Base-by-base conservation (phyloP, 2,797 vertebrate genomes). In the Sebastes ruberrimus region DNA sequence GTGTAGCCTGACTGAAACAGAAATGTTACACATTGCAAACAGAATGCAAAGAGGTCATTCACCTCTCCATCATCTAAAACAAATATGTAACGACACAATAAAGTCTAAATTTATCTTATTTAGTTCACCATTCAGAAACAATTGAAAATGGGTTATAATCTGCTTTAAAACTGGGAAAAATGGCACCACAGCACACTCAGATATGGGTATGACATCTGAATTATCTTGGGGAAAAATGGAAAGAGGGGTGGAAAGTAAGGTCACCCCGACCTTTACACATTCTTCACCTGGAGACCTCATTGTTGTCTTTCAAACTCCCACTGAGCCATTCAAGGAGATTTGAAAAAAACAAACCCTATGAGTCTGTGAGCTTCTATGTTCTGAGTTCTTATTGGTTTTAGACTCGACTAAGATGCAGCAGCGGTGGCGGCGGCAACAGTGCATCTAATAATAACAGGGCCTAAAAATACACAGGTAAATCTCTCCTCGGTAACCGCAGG, bases 391-490 rank as follows among this genome's bases (percentile, higher is more conserved):
- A 75, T 87, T 90, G 71, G 63, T 84, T 88, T 88, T 68, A 35
- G 27, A 68, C 46, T 30, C 7, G 35, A 52, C 77, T 74, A 65
- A 78, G 74, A 77, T 49, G 83, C 65, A 61, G 81, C 30, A 68
- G 81, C 38, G 14, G 38, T 13, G 5, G 38, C 70, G 55, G 78
- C 67, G 57, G 78, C 73, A 83, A 74, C 81, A 85, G 84, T 2
- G 71, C 74, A 61, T 89, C 91, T 93, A 93, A 92, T 90, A 94
- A 95, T 90, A 94, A 77, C 83, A 74, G 78, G 81, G 74, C 81
- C 92, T 95, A 94, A 91, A 95, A 94, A 95, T 93, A 94, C 88
- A 83, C 92, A 93, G 93, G 92, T 93, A 92, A 90, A 78, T 68
- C 86, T 91, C 80, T 83, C 18, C 82, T 78, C 57, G 13, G 90